These are phyloP conservation scores for Leptura quadrifasciata DNA, from an alignment of 2,888 invertebrate genomes.

Conservation along the genomic window DNA sequence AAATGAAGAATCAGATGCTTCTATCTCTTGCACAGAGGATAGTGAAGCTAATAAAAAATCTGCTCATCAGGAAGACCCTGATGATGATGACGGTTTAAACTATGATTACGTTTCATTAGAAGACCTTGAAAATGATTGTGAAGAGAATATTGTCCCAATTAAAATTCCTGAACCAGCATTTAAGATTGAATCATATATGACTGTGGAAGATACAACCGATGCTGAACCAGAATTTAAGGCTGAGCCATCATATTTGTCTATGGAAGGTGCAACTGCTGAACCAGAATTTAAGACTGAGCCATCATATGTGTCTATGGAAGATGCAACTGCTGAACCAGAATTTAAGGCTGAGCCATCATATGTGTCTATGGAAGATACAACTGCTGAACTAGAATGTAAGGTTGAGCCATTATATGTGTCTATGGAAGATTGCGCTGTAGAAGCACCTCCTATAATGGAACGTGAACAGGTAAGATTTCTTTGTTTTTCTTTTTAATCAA, in stretches of 20 bases:
- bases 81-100: not conserved
- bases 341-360: too few species aligned
- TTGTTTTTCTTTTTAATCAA: too few species aligned
- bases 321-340: not conserved
- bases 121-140: slow-evolving; percentile 5
- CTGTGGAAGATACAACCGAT: too few species aligned
- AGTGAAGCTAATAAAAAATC: not conserved
- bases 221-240: too few species aligned
- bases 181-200: not conserved
- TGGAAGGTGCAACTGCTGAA: too few species aligned
- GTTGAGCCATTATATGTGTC: not conserved
- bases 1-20: not conserved
- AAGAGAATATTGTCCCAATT: not conserved
- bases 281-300: not conserved
- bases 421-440: not conserved
- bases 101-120: slow-evolving; percentile 19
- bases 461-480: not conserved
- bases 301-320: too few species aligned
- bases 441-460: not conserved
- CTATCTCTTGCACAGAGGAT: not conserved
- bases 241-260: not conserved
- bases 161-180: not conserved
- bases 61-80: not conserved
- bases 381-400: too few species aligned
- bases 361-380: too few species aligned